phyloP scores from a whole-genome alignment of 2,797 vertebrate species.

The Lepus townsendii region DNA sequence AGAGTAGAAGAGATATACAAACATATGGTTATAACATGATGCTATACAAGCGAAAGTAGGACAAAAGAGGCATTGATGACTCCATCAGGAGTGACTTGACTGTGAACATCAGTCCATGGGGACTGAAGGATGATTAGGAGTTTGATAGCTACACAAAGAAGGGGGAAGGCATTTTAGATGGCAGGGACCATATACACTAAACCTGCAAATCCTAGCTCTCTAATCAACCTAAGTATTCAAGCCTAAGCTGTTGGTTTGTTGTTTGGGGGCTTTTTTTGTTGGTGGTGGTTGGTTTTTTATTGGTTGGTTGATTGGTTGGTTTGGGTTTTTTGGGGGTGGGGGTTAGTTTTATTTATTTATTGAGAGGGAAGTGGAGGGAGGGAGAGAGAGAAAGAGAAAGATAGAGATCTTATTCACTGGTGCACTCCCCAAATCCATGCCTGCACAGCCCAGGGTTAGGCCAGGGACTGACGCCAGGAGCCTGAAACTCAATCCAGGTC shows the following conservation, averaged over 20 bases:
- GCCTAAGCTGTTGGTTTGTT: no score
- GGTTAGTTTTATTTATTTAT: no score
- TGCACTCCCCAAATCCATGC: no score
- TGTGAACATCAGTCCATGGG: neutral
- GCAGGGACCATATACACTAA: neutral
- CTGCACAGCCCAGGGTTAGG: no score
- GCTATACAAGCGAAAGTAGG: neutral
- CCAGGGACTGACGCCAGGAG: no score
- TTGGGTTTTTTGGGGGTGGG: neutral
- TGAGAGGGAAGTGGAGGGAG: no score
- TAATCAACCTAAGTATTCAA: neutral
- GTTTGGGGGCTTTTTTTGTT: no score
- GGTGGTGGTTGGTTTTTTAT: no score
- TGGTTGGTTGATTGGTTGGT: no score
- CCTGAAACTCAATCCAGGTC: no score
- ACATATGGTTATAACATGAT: neutral
- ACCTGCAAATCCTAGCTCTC: neutral
- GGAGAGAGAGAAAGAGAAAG: no score
- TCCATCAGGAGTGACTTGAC: neutral
- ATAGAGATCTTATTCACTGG: no score
- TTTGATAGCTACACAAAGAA: neutral
- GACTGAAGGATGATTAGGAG: neutral
- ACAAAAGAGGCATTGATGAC: neutral
- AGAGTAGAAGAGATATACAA: conserved; percentile 38
- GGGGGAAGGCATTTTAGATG: neutral